A percentile compares a stretch with the other conserved stretches of the same genome.
phyloP scores from a whole-genome alignment of 35 echinoderm and acorn worm species.

The Patiria miniata region DNA sequence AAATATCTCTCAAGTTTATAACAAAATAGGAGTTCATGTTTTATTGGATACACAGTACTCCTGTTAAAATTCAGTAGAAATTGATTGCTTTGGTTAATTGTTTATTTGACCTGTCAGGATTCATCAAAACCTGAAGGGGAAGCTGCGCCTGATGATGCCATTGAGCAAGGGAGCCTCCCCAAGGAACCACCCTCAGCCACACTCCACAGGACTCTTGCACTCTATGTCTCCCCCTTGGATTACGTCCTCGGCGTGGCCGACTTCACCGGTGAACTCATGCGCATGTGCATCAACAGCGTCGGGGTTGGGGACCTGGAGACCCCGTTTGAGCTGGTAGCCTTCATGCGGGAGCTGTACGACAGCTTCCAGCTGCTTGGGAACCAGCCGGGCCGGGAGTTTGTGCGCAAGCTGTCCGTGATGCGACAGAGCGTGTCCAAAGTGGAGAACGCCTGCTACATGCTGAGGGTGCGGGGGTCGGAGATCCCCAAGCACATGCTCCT shows the following conservation, averaged over 20 bases:
- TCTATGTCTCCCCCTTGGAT: slow-evolving; percentile 77
- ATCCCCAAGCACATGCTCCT: slow-evolving; percentile 95
- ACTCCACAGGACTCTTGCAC: not conserved
- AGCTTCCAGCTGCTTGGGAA: slow-evolving; percentile 79
- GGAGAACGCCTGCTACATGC: slow-evolving; percentile 89
- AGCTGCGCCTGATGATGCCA: not conserved
- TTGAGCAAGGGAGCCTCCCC: not conserved
- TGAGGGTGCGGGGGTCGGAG: slow-evolving; percentile 91
- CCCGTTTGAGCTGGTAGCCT: slow-evolving; percentile 73
- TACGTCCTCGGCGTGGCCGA: slow-evolving; percentile 93
- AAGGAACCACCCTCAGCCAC: not conserved
- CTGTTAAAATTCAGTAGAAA: no score
- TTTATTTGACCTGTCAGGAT: not conserved
- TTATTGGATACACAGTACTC: no score
- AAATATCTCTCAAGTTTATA: no score
- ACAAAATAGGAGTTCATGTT: no score
- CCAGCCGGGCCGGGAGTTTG: slow-evolving; percentile 71
- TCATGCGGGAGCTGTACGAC: slow-evolving; percentile 78
- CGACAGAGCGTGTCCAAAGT: slow-evolving; percentile 91
- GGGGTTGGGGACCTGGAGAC: slow-evolving; percentile 72
- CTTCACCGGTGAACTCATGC: slow-evolving; percentile 95
- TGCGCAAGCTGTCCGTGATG: slow-evolving; percentile 74
- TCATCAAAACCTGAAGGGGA: not conserved
- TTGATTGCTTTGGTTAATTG: no score
- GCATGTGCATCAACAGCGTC: slow-evolving; percentile 84